phyloP scores from a whole-genome alignment of 2,113 vertebrate genomes.

The Felis chaus region DNA sequence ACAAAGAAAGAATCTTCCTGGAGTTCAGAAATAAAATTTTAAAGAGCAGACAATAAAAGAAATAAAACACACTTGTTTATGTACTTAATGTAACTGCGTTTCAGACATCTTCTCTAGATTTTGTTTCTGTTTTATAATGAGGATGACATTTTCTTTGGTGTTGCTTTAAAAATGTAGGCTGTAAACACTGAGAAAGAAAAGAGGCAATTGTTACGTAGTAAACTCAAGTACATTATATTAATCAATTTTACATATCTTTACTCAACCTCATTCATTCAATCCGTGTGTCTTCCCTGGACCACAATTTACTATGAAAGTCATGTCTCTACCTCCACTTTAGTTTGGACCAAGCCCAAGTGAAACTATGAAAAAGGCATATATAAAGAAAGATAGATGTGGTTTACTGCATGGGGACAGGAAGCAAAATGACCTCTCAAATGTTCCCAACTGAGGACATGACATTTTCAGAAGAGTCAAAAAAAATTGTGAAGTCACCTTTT shows the following conservation, averaged over 20 bases:
- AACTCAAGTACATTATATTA: not conserved
- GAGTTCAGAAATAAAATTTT: not conserved
- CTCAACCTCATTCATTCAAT: not conserved
- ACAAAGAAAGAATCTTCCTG: not conserved
- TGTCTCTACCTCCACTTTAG: slow-evolving; percentile 75
- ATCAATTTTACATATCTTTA: not conserved
- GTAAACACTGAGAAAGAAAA: not conserved
- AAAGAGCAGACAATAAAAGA: not conserved
- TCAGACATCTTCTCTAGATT: not conserved
- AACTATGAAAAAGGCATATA: slow-evolving; percentile 75
- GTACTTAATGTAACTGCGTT: slow-evolving; percentile 8
- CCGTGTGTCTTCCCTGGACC: not conserved
- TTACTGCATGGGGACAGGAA: slow-evolving; percentile 65
- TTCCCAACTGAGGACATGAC: slow-evolving; percentile 57
- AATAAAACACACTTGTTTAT: not conserved
- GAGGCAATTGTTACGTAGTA: not conserved
- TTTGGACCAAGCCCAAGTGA: slow-evolving; percentile 81
- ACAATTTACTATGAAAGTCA: slow-evolving; percentile 42
- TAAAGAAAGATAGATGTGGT: slow-evolving; percentile 55
- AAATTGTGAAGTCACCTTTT: slow-evolving; percentile 79
- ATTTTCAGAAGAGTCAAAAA: slow-evolving; percentile 76
- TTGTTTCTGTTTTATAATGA: not conserved
- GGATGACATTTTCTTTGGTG: slow-evolving; percentile 34
- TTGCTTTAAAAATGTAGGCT: slow-evolving; percentile 20
- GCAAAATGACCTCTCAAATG: slow-evolving; percentile 72